These are phyloP conservation scores for Knipowitschia caucasica DNA, from an alignment of 2,797 vertebrate genomes.

Conservation along the genomic window DNA sequence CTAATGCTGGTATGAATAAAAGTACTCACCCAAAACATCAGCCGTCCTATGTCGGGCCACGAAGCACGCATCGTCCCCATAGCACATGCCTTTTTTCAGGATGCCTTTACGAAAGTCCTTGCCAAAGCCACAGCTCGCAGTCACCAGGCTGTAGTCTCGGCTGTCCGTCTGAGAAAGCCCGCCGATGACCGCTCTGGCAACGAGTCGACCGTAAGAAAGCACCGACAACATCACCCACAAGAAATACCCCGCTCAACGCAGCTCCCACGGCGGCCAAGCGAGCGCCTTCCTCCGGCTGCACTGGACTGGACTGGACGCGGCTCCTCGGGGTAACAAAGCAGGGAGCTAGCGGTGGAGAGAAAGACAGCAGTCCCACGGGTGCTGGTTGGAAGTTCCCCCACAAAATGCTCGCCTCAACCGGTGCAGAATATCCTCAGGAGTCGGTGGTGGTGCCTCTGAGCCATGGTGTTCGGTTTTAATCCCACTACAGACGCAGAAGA, in stretches of 20 bases:
- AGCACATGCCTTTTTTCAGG: slow-evolving; percentile 96
- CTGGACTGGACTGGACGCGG: slow-evolving; percentile 17
- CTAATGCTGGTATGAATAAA: too few species aligned
- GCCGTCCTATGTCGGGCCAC: slow-evolving; percentile 88
- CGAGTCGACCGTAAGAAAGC: slow-evolving; percentile 88
- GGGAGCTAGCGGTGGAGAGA: neutral
- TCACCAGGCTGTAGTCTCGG: slow-evolving; percentile 96
- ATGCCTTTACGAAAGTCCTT: slow-evolving; percentile 97
- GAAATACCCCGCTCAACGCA: slow-evolving; percentile 42
- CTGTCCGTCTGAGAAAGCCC: slow-evolving; percentile 96
- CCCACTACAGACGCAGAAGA: slow-evolving; percentile 21
- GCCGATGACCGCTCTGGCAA: slow-evolving; percentile 94
- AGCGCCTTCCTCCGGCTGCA: slow-evolving; percentile 57
- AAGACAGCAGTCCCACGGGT: neutral
- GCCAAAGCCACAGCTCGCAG: slow-evolving; percentile 94
- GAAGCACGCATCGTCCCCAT: slow-evolving; percentile 97
- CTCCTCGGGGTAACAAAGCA: slow-evolving; percentile 6
- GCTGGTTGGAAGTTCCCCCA: slow-evolving; percentile 11
- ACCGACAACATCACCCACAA: slow-evolving; percentile 91
- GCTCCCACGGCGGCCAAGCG: slow-evolving; percentile 62
- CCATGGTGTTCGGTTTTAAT: slow-evolving; percentile 43
- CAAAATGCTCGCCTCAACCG: neutral
- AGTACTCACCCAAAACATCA: slow-evolving; percentile 87
- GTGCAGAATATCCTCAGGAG: neutral
- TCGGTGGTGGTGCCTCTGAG: slow-evolving; percentile 12